These are phyloP conservation scores for Frankliniella intonsa DNA, from an alignment of 2,888 invertebrate genomes.

Conservation along the genomic window DNA sequence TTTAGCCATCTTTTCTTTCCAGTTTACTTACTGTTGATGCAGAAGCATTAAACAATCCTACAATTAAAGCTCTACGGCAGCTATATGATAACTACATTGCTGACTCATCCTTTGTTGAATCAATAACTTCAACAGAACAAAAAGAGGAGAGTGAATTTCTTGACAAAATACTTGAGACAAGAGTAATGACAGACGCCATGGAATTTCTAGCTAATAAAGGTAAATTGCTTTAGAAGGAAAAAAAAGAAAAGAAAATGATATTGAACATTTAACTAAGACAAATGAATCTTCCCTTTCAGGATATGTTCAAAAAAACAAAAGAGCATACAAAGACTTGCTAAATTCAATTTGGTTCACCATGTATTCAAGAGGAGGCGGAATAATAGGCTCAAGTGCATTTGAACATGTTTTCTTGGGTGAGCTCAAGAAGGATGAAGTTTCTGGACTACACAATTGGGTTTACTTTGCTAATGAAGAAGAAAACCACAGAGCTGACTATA, in stretches of 20 bases:
- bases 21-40: slow-evolving; percentile 64
- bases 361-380: slow-evolving; percentile 47
- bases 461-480: slow-evolving; percentile 51
- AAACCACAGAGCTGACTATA: slow-evolving; percentile 46
- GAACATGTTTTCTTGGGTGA: slow-evolving; percentile 60
- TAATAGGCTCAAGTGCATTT: slow-evolving; percentile 54
- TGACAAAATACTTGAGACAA: slow-evolving; percentile 69
- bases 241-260: not conserved
- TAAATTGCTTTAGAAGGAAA: too few relatives aligned
- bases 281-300: slow-evolving; percentile 32
- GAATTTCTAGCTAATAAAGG: slow-evolving; percentile 60
- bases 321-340: slow-evolving; percentile 40
- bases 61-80: slow-evolving; percentile 62
- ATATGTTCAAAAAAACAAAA: slow-evolving; percentile 34
- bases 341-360: slow-evolving; percentile 46
- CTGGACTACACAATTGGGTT: slow-evolving; percentile 58
- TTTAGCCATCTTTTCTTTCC: slow-evolving; percentile 34
- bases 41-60: slow-evolving; percentile 61
- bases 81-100: slow-evolving; percentile 84
- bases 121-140: slow-evolving; percentile 58
- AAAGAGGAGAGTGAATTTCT: slow-evolving; percentile 55
- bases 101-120: slow-evolving; percentile 67
- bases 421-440: slow-evolving; percentile 51
- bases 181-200: slow-evolving; percentile 68
- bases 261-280: not conserved